These are phyloP conservation scores for Calyptomena viridis DNA, from an alignment of 2,113 vertebrate genomes.

Conservation along the genomic window DNA sequence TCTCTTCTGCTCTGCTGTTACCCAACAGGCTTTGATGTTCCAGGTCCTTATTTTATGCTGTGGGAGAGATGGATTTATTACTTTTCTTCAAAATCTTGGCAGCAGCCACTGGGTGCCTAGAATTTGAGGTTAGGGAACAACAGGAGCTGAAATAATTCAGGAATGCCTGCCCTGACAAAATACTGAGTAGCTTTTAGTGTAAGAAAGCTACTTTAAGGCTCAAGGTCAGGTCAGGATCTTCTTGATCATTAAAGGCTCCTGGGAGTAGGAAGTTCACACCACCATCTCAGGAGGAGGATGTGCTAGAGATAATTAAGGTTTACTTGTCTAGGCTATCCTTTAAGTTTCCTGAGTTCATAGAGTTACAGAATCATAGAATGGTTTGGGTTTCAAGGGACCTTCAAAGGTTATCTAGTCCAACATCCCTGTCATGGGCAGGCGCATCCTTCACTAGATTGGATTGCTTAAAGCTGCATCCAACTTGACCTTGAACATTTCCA, in stretches of 20 bases:
- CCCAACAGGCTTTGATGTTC: not conserved
- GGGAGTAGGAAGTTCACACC: not conserved
- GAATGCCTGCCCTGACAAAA: not conserved
- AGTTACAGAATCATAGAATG: not conserved
- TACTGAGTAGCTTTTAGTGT: not conserved
- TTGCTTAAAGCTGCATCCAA: fast-evolving
- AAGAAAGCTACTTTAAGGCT: not conserved
- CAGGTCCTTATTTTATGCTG: not conserved
- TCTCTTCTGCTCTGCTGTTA: not conserved
- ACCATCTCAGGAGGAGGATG: not conserved
- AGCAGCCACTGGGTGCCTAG: not conserved
- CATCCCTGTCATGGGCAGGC: not conserved
- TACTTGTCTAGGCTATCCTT: not conserved
- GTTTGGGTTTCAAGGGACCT: not conserved
- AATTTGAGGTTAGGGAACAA: not conserved
- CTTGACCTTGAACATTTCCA: not conserved
- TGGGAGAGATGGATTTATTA: not conserved
- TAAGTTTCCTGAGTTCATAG: not conserved
- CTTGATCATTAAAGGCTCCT: not conserved
- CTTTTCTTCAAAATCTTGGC: not conserved
- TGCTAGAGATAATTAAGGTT: not conserved
- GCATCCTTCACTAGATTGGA: not conserved
- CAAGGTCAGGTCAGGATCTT: not conserved
- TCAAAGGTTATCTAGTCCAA: not conserved
- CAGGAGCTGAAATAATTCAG: not conserved